phyloP scores from a whole-genome alignment of 2,113 vertebrate species.

The Jaculus jaculus region DNA sequence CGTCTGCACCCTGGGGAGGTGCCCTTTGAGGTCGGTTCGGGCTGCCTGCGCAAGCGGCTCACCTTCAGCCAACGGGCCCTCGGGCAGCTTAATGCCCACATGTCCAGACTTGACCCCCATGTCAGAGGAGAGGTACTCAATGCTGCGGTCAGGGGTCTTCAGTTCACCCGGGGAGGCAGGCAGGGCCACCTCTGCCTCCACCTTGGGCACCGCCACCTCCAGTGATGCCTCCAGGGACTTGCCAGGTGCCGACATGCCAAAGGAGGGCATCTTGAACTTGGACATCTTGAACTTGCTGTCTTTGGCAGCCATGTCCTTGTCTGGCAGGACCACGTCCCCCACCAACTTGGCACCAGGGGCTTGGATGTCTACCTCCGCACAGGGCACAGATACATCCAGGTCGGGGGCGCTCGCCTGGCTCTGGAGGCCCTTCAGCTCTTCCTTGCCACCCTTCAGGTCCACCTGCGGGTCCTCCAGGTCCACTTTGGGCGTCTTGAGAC shows the following conservation, averaged over 20 bases:
- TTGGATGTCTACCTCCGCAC: accelerated
- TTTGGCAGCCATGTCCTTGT: accelerated
- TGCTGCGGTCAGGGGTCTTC: not conserved
- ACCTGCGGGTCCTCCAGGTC: not conserved
- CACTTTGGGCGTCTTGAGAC: not conserved
- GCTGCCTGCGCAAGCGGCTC: accelerated
- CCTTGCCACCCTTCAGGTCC: too few relatives aligned
- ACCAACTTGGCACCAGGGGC: accelerated
- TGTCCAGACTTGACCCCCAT: accelerated
- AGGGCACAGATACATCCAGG: accelerated
- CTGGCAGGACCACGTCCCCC: not conserved
- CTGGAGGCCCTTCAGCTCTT: accelerated
- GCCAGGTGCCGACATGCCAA: conserved; percentile 59
- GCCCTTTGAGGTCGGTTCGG: accelerated
- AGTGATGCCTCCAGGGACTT: accelerated
- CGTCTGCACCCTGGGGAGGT: not conserved
- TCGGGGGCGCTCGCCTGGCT: not conserved
- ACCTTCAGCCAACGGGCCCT: too few relatives aligned
- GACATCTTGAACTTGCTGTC: conserved; percentile 59
- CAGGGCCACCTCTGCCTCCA: accelerated
- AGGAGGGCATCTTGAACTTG: conserved; percentile 81
- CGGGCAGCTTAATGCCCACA: not conserved
- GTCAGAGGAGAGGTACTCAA: accelerated
- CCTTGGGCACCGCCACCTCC: accelerated
- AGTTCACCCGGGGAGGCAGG: accelerated